Base-by-base conservation (phyloP, 2,888 invertebrate genomes). In the Unio delphinus region DNA sequence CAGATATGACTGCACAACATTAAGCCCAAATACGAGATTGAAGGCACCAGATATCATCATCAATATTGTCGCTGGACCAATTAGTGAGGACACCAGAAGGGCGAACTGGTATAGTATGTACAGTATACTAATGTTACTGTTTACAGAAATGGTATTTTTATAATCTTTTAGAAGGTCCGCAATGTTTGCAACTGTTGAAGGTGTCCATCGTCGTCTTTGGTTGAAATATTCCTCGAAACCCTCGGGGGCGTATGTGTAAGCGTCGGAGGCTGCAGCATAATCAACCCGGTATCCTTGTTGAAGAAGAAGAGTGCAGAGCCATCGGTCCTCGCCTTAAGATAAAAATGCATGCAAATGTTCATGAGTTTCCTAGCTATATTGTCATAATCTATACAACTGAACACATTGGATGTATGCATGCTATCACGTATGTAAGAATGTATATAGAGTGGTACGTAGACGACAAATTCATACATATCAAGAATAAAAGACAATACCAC, bases 11-110 rank as follows among this genome's bases (percentile, higher is more conserved):
- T 76, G 75, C 28, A 81, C 67, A 20, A 87, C 74, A 18, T 75
- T 70, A 1, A 84, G 68, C 0, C 70, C 73, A 63, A 88, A 84
- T 1, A 88, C 87, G 4, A 83, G 76, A 28, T 83, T 76, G n/a
- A 86, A 78, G 23, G 88, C 85, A 34, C 87, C 86, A 18, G 87
- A 83, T 7, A 88, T 86, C 88, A 88, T 88, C 82, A 89, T 85
- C 23, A 88, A 74, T 0, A 89, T 86, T 1, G 88, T 88, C 6
- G 86, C 86, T 26, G 89, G 89, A 20, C 88, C 99, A 80, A 99
- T 92, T 86, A 99, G 95, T 0, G 99, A 98, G 85, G 98, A 98
- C 80, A 96, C 95, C 94, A 96, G 95, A 91, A 97, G 94, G 84
- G 94, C 89, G 6, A 69, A 73, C 70, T 88, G 88, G 70, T 89